Evolutionary conservation across 2,888 invertebrate genomes (phyloP).

Genomic region (Sclerodermus sp.): DNA sequence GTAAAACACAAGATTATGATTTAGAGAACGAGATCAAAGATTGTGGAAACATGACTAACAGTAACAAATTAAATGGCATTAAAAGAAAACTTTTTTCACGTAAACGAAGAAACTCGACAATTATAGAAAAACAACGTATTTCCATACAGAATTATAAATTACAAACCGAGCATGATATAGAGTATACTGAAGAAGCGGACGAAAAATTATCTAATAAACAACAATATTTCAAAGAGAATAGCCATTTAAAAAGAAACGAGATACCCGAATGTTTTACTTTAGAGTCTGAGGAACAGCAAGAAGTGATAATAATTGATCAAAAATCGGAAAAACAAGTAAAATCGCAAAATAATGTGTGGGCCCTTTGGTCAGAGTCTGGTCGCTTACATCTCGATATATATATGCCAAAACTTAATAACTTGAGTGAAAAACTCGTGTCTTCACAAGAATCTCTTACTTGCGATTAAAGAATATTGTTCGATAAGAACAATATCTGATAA

Average conservation of each 20-base stretch:
- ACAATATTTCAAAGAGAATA: no score
- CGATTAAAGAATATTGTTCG: no score
- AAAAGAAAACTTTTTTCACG: constrained; percentile 11
- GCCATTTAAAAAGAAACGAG: not conserved
- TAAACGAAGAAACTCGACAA: constrained; percentile 13
- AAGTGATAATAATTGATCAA: not conserved
- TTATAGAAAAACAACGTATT: constrained; percentile 19
- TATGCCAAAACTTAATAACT: constrained; percentile 40
- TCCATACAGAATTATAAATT: constrained; percentile 30
- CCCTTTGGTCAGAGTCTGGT: constrained; percentile 33
- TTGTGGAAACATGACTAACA: not conserved
- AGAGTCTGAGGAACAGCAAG: not conserved
- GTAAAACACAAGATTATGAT: constrained; percentile 56
- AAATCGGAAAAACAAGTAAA: constrained; percentile 6
- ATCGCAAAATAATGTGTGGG: constrained; percentile 4
- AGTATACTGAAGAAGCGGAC: constrained; percentile 5
- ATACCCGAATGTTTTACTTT: not conserved
- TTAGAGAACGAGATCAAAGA: constrained; percentile 9
- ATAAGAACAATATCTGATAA: no score
- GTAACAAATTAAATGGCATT: constrained; percentile 4
- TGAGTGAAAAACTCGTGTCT: constrained; percentile 33
- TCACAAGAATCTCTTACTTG: constrained; percentile 40
- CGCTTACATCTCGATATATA: constrained; percentile 59
- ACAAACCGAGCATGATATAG: constrained; percentile 17
- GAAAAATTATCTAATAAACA: no score